Evolutionary conservation across 1,140 invertebrate species (phyloP), one percentile per base, ranked within the genome.

Genomic region (Cryptotermes secundus): DNA sequence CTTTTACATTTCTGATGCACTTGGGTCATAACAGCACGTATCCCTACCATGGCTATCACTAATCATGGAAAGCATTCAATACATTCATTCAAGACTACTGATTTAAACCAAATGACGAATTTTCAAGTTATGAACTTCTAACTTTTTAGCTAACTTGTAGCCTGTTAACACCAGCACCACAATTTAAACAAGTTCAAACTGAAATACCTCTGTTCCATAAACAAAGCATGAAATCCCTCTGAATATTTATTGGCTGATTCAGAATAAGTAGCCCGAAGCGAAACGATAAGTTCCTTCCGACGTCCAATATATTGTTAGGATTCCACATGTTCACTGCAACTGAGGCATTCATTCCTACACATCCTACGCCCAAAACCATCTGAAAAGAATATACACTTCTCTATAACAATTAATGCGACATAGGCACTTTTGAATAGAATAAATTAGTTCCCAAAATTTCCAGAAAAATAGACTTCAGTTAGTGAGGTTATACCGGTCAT

Each of bases 131-230:
- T 19, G 19, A 49, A 16, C 3, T 49, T 49, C 3, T 19, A 49
- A 49, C 45, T 49, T 49, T 4, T 19, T 49, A 2, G 45, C 19
- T 49, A 19, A 22, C 19, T 19, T 49, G 16, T 22, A 49, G 22
- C 22, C 38, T 49, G 16, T 45, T 10, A 19, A 19, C 45, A 49
- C 3, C 19, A 49, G 45, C 16, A 49, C 16, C 16, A 49, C 19
- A 49, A 19, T 49, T 19, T 3, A 22, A 49, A 16, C 45, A 19
- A 22, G 3, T 10, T 72, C n/a, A n/a, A 31, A 42, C 80, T 3
- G n/a, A 14, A 36, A 31, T 45, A 82, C 81, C 81, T 82, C 31
- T 82, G 35, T 82, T 45, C 81, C 81, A 82, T 12, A 82, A 49
- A 16, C n/a, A 82, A 45, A 53, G 19, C n/a, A 82, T 12, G 26